Evolutionary conservation across 2,113 vertebrate species (phyloP).

Genomic region (Callipepla squamata): DNA sequence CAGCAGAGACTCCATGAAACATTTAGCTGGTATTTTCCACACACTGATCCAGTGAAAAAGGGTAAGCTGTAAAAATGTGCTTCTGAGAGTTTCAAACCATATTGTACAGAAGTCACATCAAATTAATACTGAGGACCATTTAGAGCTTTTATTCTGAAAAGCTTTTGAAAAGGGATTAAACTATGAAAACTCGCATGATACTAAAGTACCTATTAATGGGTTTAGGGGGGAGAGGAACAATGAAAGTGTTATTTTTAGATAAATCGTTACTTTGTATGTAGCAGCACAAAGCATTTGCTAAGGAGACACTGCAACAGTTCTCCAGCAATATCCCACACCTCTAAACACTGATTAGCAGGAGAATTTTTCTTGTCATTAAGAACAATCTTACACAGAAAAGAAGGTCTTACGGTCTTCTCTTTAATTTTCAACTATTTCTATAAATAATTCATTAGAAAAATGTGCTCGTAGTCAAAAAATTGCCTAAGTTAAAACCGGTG

Average conservation of each 20-base stretch:
- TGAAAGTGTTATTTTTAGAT: slow-evolving; percentile 86
- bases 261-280: slow-evolving; percentile 82
- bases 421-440: slow-evolving; percentile 39
- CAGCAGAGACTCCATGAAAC: slow-evolving; percentile 81
- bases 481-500: accelerated
- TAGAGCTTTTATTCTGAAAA: slow-evolving; percentile 93
- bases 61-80: slow-evolving; percentile 87
- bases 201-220: slow-evolving; percentile 96
- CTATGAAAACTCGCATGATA: slow-evolving; percentile 98
- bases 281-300: slow-evolving; percentile 77
- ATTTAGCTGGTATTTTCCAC: slow-evolving; percentile 87
- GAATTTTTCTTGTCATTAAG: slow-evolving; percentile 56
- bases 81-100: slow-evolving; percentile 90
- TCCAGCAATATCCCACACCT: slow-evolving; percentile 59
- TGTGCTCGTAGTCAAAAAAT: background rate
- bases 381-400: slow-evolving; percentile 60
- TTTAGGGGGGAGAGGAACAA: slow-evolving; percentile 81
- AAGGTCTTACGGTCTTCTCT: slow-evolving; percentile 42
- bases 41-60: slow-evolving; percentile 83
- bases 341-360: slow-evolving; percentile 58
- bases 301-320: slow-evolving; percentile 68
- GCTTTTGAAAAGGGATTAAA: slow-evolving; percentile 99
- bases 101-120: slow-evolving; percentile 99
- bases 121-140: slow-evolving; percentile 99
- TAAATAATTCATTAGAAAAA: slow-evolving; percentile 57